These are phyloP conservation scores for Platalea minor DNA, from an alignment of 2,797 vertebrate species.

Conservation along the genomic window DNA sequence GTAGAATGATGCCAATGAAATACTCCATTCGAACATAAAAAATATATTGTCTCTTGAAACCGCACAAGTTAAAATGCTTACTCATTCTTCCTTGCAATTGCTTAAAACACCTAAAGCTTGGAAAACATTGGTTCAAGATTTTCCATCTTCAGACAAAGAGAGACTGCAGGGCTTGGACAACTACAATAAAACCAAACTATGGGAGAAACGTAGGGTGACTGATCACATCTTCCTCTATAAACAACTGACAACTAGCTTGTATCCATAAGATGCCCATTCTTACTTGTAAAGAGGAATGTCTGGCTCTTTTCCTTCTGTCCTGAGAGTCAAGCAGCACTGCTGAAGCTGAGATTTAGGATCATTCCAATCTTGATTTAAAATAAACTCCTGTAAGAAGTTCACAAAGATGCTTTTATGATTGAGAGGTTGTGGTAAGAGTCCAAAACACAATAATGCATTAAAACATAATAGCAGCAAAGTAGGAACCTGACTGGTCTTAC, in stretches of 20 bases:
- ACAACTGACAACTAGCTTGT: background rate
- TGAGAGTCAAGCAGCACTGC: constrained; percentile 94
- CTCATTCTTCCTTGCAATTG: background rate
- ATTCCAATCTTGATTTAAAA: constrained; percentile 99
- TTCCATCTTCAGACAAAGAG: background rate
- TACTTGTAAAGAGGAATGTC: constrained; percentile 99
- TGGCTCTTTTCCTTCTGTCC: constrained; percentile 96
- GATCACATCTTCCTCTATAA: background rate
- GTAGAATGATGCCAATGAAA: background rate
- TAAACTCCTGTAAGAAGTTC: constrained; percentile 87
- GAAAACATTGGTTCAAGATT: background rate
- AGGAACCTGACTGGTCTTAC: constrained; percentile 72
- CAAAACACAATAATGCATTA: background rate
- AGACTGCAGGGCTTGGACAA: background rate
- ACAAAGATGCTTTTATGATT: background rate
- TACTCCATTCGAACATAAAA: background rate
- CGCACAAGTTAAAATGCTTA: background rate
- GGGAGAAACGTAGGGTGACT: background rate
- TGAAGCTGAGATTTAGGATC: constrained; percentile 99
- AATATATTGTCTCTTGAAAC: background rate
- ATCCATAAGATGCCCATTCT: constrained; percentile 42
- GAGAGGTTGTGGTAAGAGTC: background rate
- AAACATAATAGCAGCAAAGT: background rate
- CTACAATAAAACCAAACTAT: background rate
- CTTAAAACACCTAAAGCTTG: background rate